These are phyloP conservation scores for Oedothorax gibbosus DNA, from an alignment of 1,140 invertebrate genomes.

Conservation along the genomic window DNA sequence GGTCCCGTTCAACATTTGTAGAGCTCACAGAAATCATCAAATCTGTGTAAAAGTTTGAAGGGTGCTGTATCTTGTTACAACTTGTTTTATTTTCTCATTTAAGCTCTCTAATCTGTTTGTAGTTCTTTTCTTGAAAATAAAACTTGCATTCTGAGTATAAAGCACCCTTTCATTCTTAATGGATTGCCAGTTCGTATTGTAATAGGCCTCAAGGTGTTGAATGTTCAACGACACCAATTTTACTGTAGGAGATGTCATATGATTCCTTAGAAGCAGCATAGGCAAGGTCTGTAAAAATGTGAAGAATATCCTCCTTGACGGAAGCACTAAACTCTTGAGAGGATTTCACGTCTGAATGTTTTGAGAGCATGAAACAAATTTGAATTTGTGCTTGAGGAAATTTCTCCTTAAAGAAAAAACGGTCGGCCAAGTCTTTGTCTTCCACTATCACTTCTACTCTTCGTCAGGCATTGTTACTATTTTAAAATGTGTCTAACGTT, in stretches of 20 bases:
- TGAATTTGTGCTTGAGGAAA: background rate
- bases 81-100: constrained; percentile 15
- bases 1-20: constrained; percentile 25
- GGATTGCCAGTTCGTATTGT: constrained; percentile 9
- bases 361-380: constrained; percentile 16
- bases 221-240: background rate
- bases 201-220: background rate
- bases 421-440: constrained; percentile 13
- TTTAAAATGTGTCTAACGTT: background rate
- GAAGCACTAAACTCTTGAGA: background rate
- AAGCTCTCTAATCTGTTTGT: background rate
- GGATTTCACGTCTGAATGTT: background rate
- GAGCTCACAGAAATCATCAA: constrained; percentile 12
- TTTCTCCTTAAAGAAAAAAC: constrained; percentile 1
- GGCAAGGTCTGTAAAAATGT: too few species aligned
- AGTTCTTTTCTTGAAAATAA: constrained; percentile 5
- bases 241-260: too few species aligned
- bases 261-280: too few species aligned
- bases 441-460: background rate
- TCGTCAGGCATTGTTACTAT: background rate
- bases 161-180: constrained; percentile 1
- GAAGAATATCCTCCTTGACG: too few species aligned
- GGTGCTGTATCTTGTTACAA: background rate
- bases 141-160: too few species aligned
- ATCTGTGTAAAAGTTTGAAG: background rate